Evolutionary conservation across 2,888 invertebrate genomes (phyloP), one percentile per base, ranked within the genome.

Genomic region (Pseudanteris insignis): DNA sequence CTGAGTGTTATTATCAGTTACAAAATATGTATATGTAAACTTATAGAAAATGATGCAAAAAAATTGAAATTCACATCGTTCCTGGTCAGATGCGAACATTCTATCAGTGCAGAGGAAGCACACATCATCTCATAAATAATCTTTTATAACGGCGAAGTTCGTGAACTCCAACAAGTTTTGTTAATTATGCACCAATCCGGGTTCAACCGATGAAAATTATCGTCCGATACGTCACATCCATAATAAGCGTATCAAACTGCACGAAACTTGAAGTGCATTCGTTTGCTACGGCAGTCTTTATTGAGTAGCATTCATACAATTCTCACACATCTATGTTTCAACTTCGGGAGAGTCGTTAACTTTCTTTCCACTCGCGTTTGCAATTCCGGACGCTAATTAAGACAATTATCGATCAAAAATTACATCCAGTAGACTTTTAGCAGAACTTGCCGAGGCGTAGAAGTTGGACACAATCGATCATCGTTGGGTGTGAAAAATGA

Each of bases 241-340:
- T 43, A 57, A 48, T 48, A 48, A 57, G 43, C 34, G 57, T 43
- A 57, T 57, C 32, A 37, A 43, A 37, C 26, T 24, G 48, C 32
- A 32, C 30, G 37, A 57, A 57, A 57, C 26, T 57, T 57, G 34
- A 48, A 57, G 48, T 57, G 48, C 48, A 57, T 57, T 47, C 48
- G 41, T 48, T 41, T 41, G 41, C 37, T 25, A 21, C 13, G 26
- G 43, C 41, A 41, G 12, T 26, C 36, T 36, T 48, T 12, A 26
- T 48, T 14, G 36, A 36, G 47, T 41, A 47, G 41, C 47, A 50
- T 33, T 43, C 44, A 18, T 46, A 18, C 40, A 24, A 41, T 47
- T 59, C 51, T 59, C 51, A 59, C 51, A 36, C 47, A 59, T 51
- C 46, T 59, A 59, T 53, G 36, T 47, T 46, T 46, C 13, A 59